These are phyloP conservation scores for Semnopithecus entellus DNA, from an alignment of 2,113 vertebrate species.

Conservation along the genomic window DNA sequence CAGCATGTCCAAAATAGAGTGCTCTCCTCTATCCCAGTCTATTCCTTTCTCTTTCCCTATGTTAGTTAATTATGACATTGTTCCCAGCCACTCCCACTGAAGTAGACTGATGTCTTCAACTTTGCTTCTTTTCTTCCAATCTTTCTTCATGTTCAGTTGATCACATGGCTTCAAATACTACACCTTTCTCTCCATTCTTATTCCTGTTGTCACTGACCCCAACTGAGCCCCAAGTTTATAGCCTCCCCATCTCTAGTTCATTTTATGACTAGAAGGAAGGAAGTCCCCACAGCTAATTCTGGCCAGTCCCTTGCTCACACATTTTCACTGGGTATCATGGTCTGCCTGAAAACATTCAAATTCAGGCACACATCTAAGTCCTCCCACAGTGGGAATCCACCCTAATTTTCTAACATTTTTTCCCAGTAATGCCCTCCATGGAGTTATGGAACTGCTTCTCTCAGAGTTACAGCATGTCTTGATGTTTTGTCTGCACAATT, in stretches of 20 bases:
- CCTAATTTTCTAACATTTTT: neutral
- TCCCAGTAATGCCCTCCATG: neutral
- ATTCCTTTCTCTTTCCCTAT: neutral
- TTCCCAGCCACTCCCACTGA: neutral
- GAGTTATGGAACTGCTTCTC: neutral
- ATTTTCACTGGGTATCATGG: neutral
- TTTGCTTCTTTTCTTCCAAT: neutral
- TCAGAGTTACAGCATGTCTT: neutral
- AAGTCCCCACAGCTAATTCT: neutral
- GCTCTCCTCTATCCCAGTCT: neutral
- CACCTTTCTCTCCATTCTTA: neutral
- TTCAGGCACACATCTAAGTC: neutral
- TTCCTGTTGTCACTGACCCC: too few species aligned
- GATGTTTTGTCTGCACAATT: neutral
- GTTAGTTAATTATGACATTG: neutral
- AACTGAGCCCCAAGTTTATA: rapidly evolving
- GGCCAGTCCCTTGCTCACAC: neutral
- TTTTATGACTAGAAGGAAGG: neutral
- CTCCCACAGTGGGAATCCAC: neutral
- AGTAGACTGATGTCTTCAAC: neutral
- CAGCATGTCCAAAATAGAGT: too few species aligned
- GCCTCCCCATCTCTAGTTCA: neutral
- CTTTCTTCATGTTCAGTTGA: neutral
- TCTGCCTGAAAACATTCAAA: neutral
- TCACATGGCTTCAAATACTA: neutral